Conservation (phyloP, 2,888 invertebrate genomes). For the Dynastes grantii region DNA sequence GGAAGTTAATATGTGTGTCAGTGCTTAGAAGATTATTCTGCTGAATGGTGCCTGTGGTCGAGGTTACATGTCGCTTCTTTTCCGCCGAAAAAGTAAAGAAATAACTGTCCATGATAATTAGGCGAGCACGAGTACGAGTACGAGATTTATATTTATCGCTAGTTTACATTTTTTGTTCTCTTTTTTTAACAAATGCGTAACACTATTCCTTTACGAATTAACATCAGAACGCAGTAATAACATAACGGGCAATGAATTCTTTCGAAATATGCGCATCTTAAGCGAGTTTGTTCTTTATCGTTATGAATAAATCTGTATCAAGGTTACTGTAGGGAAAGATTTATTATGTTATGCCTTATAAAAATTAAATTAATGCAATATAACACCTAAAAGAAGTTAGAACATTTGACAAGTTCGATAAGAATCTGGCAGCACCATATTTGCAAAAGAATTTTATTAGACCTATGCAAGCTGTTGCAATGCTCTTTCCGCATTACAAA, state of each 20-base stretch:
- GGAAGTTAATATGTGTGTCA: conserved; percentile 39
- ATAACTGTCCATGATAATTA: conserved; percentile 44
- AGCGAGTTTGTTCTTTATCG: no score
- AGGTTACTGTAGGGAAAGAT: no score
- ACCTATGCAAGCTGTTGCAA: no score
- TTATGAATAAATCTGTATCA: no score
- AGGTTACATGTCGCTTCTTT: conserved; percentile 37
- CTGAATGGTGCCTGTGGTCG: background rate
- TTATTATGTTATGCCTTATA: no score
- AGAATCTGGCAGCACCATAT: no score
- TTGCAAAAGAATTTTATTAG: no score
- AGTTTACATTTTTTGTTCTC: background rate
- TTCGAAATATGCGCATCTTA: no score
- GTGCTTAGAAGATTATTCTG: conserved; percentile 25
- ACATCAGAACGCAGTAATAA: conserved; percentile 1
- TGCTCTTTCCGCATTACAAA: no score
- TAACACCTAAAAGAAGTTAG: no score
- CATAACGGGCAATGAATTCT: background rate
- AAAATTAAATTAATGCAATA: no score
- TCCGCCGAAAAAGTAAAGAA: conserved; percentile 7
- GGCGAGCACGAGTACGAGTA: conserved; percentile 18
- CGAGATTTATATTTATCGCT: conserved; percentile 36
- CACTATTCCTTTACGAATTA: conserved; percentile 4
- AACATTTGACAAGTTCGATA: no score
- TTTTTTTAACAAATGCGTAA: conserved; percentile 20